Percentiles rank a stretch among this genome's conserved stretches.
Conservation (phyloP, 2,888 invertebrate species). For the Spisula subtruncata region DNA sequence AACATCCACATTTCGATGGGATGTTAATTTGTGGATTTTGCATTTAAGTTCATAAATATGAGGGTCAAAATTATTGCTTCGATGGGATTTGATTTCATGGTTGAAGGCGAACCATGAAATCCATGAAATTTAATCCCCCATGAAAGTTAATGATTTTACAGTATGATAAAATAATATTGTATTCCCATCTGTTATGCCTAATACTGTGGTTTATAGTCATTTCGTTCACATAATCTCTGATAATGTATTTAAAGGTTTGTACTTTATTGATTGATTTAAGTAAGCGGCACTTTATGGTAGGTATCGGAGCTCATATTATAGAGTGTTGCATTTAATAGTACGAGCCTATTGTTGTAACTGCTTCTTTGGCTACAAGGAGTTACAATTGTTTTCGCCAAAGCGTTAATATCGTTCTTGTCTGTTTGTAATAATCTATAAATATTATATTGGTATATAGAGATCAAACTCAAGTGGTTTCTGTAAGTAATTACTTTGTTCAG, state of each 20-base stretch:
- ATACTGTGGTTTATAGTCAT: not conserved
- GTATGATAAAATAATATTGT: not conserved
- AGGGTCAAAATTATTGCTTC: no score
- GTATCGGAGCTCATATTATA: not conserved
- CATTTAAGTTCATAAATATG: no score
- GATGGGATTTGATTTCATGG: no score
- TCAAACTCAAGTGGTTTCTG: not conserved
- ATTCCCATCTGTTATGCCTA: not conserved
- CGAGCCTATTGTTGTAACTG: no score
- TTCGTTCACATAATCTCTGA: not conserved
- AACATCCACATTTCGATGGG: no score
- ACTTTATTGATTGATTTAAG: not conserved
- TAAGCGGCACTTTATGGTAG: not conserved
- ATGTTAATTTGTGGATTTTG: no score
- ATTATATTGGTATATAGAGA: not conserved
- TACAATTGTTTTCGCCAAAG: no score
- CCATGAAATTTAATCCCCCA: no score
- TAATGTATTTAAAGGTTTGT: not conserved
- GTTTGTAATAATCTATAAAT: not conserved
- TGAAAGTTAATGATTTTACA: no score
- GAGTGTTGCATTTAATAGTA: no score
- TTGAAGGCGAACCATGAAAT: no score
- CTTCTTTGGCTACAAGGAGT: no score
- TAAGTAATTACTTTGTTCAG: slow-evolving; percentile 3
- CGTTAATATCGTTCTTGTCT: not conserved